These are phyloP conservation scores for Spea hammondii DNA, from an alignment of 2,797 vertebrate genomes.

Conservation along the genomic window DNA sequence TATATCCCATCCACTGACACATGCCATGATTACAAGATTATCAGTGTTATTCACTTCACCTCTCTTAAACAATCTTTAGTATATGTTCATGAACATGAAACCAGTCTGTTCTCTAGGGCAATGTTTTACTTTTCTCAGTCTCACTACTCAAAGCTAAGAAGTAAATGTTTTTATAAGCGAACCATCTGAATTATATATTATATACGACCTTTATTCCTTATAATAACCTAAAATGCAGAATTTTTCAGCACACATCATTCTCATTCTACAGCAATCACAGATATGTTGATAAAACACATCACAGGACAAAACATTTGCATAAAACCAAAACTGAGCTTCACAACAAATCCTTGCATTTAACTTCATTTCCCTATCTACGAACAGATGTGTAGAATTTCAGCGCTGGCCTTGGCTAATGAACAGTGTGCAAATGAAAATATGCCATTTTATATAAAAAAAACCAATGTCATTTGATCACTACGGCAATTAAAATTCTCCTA, in stretches of 20 bases:
- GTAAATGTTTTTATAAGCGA: too few relatives aligned
- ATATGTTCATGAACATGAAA: too few relatives aligned
- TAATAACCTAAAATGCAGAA: not conserved
- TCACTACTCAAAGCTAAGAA: too few relatives aligned
- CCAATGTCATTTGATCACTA: slow-evolving; percentile 36
- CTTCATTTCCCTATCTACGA: slow-evolving; percentile 15
- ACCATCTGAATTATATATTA: too few relatives aligned
- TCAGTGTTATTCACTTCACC: too few relatives aligned
- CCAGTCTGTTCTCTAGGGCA: too few relatives aligned
- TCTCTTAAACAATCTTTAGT: too few relatives aligned
- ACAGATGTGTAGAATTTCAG: slow-evolving; percentile 48
- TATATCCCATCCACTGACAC: too few relatives aligned
- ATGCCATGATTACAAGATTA: too few relatives aligned
- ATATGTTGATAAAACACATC: not conserved
- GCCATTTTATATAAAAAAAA: slow-evolving; percentile 43
- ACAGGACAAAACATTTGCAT: not conserved
- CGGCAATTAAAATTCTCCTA: slow-evolving; percentile 44
- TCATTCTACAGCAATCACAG: not conserved
- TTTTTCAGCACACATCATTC: not conserved
- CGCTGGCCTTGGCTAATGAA: slow-evolving; percentile 43
- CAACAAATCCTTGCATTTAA: not conserved
- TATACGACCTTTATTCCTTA: not conserved
- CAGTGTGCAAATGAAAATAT: slow-evolving; percentile 30
- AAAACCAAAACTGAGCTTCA: not conserved
- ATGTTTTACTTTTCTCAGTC: too few relatives aligned